phyloP scores from a whole-genome alignment of 1,140 invertebrate species.

The Frieseomelitta varia region DNA sequence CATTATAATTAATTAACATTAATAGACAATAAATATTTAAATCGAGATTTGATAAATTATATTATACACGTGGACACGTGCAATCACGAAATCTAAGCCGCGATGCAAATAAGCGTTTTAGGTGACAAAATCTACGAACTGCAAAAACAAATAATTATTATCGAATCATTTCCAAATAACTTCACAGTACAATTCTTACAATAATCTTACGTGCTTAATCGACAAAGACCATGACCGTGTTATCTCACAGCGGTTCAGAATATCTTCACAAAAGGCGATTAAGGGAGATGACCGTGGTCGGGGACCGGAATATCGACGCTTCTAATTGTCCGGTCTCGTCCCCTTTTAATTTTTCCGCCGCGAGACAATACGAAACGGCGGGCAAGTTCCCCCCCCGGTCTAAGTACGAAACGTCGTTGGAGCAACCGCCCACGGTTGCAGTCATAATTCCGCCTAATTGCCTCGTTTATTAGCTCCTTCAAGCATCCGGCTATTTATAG shows the following conservation, averaged over 20 bases:
- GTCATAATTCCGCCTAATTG: conserved; percentile 67
- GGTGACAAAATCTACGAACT: neutral
- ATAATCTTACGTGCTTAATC: neutral
- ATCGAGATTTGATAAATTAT: no score
- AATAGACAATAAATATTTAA: no score
- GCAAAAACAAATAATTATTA: no score
- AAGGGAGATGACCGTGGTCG: neutral
- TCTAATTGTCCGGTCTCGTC: conserved; percentile 48
- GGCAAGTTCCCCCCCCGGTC: conserved; percentile 40
- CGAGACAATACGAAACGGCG: conserved; percentile 54
- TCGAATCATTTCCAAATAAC: neutral
- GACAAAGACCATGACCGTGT: neutral
- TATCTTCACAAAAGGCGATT: conserved; percentile 11
- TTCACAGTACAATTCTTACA: neutral
- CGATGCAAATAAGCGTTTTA: no score
- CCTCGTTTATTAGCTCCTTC: conserved; percentile 62
- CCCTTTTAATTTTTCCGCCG: conserved; percentile 52
- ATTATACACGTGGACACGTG: no score
- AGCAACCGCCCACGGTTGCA: conserved; percentile 53
- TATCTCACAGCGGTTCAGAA: neutral
- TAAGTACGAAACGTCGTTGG: conserved; percentile 40
- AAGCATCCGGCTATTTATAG: conserved; percentile 62
- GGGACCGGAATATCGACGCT: conserved; percentile 14
- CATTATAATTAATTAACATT: no score
- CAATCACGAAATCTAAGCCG: no score